Conservation (phyloP, 2,888 invertebrate genomes). For the Drosophila tripunctata region DNA sequence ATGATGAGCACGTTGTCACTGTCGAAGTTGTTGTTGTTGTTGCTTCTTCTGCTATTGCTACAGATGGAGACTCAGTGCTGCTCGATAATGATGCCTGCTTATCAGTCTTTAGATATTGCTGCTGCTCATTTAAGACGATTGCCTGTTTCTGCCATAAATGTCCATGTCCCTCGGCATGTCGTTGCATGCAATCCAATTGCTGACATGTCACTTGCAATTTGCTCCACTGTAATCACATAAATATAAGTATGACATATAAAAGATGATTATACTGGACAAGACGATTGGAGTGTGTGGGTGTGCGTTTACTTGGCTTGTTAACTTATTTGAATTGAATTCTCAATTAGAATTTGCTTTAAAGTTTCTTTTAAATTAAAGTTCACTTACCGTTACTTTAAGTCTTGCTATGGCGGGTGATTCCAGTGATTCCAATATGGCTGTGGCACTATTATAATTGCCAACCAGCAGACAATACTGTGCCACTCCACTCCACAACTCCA, state of each 20-base stretch:
- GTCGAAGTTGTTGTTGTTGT: slow-evolving; percentile 17
- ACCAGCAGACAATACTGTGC: slow-evolving; percentile 84
- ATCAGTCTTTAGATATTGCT: slow-evolving; percentile 45
- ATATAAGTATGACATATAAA: neutral
- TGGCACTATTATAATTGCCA: slow-evolving; percentile 84
- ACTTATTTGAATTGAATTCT: neutral
- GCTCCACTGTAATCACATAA: slow-evolving; percentile 81
- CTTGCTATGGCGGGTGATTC: slow-evolving; percentile 83
- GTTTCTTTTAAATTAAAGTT: neutral
- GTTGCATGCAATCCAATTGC: slow-evolving; percentile 84
- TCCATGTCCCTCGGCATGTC: slow-evolving; percentile 84
- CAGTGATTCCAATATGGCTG: slow-evolving; percentile 83
- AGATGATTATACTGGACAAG: neutral
- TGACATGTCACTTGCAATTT: slow-evolving; percentile 84
- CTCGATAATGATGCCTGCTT: slow-evolving; percentile 25
- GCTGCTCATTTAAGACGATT: slow-evolving; percentile 83
- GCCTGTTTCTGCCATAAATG: slow-evolving; percentile 84
- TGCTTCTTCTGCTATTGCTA: slow-evolving; percentile 18
- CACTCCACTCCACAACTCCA: slow-evolving; percentile 84
- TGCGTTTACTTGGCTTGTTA: too few species aligned
- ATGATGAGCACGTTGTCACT: slow-evolving; percentile 41
- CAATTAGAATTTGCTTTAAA: neutral
- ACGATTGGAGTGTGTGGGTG: neutral
- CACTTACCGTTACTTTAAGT: slow-evolving; percentile 83
- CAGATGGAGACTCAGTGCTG: slow-evolving; percentile 31